phyloP scores from a whole-genome alignment of 2,888 invertebrate genomes.

The Apodemia zela region DNA sequence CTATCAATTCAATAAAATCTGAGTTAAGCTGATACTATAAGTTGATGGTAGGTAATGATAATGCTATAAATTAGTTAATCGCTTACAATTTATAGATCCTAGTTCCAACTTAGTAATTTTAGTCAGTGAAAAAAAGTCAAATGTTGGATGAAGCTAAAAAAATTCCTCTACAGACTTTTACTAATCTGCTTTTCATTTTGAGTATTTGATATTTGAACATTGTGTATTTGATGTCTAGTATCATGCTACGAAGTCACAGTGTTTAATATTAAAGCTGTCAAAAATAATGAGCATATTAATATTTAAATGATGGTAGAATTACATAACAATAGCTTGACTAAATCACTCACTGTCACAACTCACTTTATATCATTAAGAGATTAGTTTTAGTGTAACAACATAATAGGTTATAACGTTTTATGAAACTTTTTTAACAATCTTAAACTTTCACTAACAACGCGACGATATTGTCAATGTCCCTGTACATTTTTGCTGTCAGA shows the following conservation, averaged over 20 bases:
- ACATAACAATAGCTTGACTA: neutral
- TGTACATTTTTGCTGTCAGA: conserved; percentile 53
- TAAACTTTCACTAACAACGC: conserved; percentile 38
- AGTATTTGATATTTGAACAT: neutral
- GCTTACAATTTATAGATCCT: no score
- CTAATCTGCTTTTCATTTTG: neutral
- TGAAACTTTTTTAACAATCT: conserved; percentile 24
- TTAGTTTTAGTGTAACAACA: conserved; percentile 7
- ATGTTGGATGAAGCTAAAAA: no score
- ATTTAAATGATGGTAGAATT: conserved; percentile 8
- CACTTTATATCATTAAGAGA: neutral
- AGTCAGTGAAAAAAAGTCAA: no score
- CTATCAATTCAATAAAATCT: no score
- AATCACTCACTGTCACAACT: conserved; percentile 16
- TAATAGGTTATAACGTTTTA: conserved; percentile 11
- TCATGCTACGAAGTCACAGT: neutral
- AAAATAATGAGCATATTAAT: neutral
- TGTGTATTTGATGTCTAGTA: conserved; percentile 1
- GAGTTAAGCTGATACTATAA: no score
- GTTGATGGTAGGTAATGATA: no score
- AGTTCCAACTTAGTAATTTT: no score
- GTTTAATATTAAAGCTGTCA: neutral
- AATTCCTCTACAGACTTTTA: neutral
- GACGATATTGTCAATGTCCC: conserved; percentile 74
- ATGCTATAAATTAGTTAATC: no score